Evolutionary conservation across 2,888 invertebrate species (phyloP), one percentile per base, ranked within the genome.

Genomic region (Pimpla rufipes): DNA sequence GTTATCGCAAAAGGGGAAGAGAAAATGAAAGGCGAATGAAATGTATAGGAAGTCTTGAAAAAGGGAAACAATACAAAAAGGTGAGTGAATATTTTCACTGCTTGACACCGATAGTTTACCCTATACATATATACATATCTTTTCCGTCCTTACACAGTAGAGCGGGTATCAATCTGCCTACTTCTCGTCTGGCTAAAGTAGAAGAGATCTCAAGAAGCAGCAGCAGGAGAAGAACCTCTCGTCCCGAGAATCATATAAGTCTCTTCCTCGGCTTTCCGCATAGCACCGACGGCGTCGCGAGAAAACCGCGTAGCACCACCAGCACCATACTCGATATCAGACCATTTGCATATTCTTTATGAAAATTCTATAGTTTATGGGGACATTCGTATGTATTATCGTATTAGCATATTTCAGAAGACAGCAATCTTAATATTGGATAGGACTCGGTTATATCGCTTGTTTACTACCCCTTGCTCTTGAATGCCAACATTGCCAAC

Each of bases 291-390:
- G 71, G 50, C 35, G 40, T 64, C 62, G 71, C 67, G 74, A 78
- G 73, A 83, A 78, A 78, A 70, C 62, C 77, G 47, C 57, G 62
- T 57, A 35, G 18, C 57, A 70, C 13, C 37, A 47, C 57, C 67
- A 62, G 68, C 50, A 23, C 71, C 79, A 78, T 85, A 90, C 89
- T 91, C 92, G 92, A 93, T 93, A 93, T 91, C 91, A 89, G 88
- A 87, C 87, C 88, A 93, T 93, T 93, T 93, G 93, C 93, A 93
- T 93, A 90, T 92, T 90, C 90, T 93, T 93, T 93, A 93, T 93
- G 92, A 93, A 93, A 93, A 93, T 93, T 92, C 93, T 92, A 93
- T 93, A 93, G 93, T 93, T 93, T 93, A 93, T 93, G 91, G 92
- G 89, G 88, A 89, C 92, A 93, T 93, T 93, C 90, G 91, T 93